Percentiles rank a stretch among this genome's conserved stretches.
Evolutionary conservation across 2,797 vertebrate genomes (phyloP).

Genomic region (Pipistrellus pipistrellus): DNA sequence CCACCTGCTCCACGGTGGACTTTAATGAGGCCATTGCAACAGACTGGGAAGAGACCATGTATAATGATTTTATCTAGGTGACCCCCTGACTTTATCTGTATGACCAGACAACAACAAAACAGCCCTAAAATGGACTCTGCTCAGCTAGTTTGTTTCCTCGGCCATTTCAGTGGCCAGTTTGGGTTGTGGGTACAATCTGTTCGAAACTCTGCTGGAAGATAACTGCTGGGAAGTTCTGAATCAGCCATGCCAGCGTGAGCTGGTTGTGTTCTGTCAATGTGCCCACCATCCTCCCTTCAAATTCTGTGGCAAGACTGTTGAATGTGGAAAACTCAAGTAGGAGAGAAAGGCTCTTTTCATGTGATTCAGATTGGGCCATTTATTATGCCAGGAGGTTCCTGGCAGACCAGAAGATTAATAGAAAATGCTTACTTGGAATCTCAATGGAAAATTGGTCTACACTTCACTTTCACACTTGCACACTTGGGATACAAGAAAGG

Average conservation of each 20-base stretch:
- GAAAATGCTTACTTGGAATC: constrained; percentile 50
- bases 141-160: background rate
- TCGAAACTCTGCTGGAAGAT: background rate
- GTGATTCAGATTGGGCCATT: background rate
- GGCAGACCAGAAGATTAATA: constrained; percentile 31
- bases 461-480: background rate
- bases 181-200: background rate
- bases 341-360: background rate
- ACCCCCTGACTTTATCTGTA: background rate
- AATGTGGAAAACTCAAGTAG: background rate
- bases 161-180: background rate
- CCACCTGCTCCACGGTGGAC: background rate
- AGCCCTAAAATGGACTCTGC: constrained; percentile 14
- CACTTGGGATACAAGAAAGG: background rate
- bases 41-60: background rate
- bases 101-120: constrained; percentile 37
- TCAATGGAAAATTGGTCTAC: background rate
- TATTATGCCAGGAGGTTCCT: background rate
- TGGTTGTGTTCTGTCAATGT: background rate
- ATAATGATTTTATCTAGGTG: background rate
- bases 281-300: background rate
- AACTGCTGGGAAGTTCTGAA: background rate
- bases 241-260: background rate
- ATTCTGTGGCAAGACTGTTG: background rate
- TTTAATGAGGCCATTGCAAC: background rate